Evolutionary conservation across 2,888 invertebrate genomes (phyloP), one percentile per base, ranked within the genome.

Genomic region (Phoronis australis): DNA sequence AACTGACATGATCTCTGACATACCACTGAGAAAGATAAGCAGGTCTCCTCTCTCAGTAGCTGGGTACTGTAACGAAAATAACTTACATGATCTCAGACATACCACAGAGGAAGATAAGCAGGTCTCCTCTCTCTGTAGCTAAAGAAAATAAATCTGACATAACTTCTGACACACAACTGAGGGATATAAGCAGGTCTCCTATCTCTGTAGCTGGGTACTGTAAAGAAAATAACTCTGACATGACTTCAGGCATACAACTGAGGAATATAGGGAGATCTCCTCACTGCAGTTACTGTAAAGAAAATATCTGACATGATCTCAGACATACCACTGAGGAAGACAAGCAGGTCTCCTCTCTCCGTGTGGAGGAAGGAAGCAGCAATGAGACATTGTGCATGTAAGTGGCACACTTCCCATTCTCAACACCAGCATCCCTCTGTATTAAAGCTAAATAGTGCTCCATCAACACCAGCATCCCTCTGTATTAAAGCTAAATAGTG

Each of bases 241-340:
- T 72, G 50, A 97, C 96, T 79, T 96, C 96, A 69, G 88, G 87
- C 65, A 92, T 87, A 0, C 96, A 97, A 61, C 94, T 94, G 64
- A 97, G 82, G 77, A 99, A 99, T 71, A 99, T 86, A 3, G 99
- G 79, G 15, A 96, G 81, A 78, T 99, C 99, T 0, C 99, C 99
- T 64, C 90, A 83, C 77, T 95, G 93, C 55, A 88, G 84, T 80
- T 90, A 93, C 80, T 71, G 52, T 4, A 48, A 47, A 31, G 35
- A 45, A 47, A 31, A 12, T 5, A 3, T 12, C 18, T 4, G 15
- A 6, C 72, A 72, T 72, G 50, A 97, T 96, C 79, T 96, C 96
- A 69, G 88, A 87, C 65, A 92, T 87, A 0, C 96, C 97, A 61
- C 94, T 94, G 64, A 97, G 82, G 4, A 48, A 47, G 26, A 37